Conservation (phyloP, 2,797 vertebrate genomes). For the Pseudochromis fuscus region DNA sequence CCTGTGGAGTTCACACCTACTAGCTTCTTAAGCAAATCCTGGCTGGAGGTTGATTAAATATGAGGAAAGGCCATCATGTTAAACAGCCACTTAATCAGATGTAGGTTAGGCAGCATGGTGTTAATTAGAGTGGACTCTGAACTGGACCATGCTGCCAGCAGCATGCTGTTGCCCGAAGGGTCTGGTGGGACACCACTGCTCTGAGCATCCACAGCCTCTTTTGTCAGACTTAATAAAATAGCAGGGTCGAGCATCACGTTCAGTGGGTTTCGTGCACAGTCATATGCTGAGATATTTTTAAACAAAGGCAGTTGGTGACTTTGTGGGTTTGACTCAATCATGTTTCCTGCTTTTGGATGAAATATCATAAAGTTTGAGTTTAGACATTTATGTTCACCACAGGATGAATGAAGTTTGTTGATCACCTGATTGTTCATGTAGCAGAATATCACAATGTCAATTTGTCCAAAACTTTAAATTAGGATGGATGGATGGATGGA, state of each 20-base stretch:
- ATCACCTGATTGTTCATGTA: background rate
- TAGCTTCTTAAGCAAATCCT: slow-evolving; percentile 51
- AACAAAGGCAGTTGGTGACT: background rate
- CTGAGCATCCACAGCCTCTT: slow-evolving; percentile 39
- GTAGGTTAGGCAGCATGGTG: slow-evolving; percentile 68
- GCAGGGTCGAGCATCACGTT: slow-evolving; percentile 39
- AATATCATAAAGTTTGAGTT: background rate
- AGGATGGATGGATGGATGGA: background rate
- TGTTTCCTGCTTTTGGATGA: background rate
- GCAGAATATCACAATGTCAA: slow-evolving; percentile 6
- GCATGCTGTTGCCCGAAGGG: slow-evolving; percentile 63
- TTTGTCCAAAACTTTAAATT: background rate
- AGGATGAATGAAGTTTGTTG: background rate
- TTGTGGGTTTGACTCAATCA: slow-evolving; percentile 12
- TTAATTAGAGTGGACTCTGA: slow-evolving; percentile 72
- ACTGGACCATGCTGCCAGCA: slow-evolving; percentile 67
- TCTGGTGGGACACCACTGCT: slow-evolving; percentile 63
- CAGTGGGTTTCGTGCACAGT: slow-evolving; percentile 19
- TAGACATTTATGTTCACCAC: background rate
- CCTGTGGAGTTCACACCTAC: slow-evolving; percentile 30
- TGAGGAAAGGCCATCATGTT: slow-evolving; percentile 67
- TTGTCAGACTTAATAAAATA: slow-evolving; percentile 48
- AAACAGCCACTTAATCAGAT: slow-evolving; percentile 76
- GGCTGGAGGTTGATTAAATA: slow-evolving; percentile 69
- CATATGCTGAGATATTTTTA: slow-evolving; percentile 43